Base-by-base conservation (phyloP, 2,888 invertebrate genomes). In the Oscheius sp. region DNA sequence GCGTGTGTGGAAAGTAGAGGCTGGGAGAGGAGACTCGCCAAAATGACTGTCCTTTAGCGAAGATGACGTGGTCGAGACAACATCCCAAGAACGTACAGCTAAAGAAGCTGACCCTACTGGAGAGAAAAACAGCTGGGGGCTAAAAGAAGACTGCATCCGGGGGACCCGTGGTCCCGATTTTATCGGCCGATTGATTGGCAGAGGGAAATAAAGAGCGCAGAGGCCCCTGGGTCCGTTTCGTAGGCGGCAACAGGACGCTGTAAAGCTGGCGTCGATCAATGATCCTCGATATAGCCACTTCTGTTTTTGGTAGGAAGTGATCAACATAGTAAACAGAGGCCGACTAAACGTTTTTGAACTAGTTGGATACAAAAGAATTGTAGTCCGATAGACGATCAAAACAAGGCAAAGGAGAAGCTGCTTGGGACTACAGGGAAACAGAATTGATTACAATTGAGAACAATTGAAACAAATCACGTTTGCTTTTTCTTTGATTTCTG, bases 231-330 rank as follows among this genome's bases (percentile, higher is more conserved):
- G 55, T 68, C 68, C 55, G 68, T 68, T 68, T 68, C 68, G 68
- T 68, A 68, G 68, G 68, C 68, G 68, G 68, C 68, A 68, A 63
- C 63, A 63, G 42, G 68, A 55, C 68, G 68, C 29, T 68, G 68
- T 68, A 68, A 68, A 68, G 68, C 68, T 55, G n/a, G 29, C 63
- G 33, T 55, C 68, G 68, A 68, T 68, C 68, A 68, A 68, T 68
- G 68, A 68, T 68, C 68, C 68, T 68, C 55, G 55, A 53, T 51
- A 55, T 55, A 32, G 32, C 55, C 55, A 55, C 55, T 21, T 21
- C 55, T 53, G 7, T 55, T 55, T 55, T 55, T 55, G 55, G 32
- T 55, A 21, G 5, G 2, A 9, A 21, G 3, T 42, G 42, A 7
- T 3, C 3, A 42, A 5, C 3, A 42, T 7, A 42, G 42, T 42